These are phyloP conservation scores for Thereva nobilitata DNA, from an alignment of 2,888 invertebrate species.

Conservation along the genomic window DNA sequence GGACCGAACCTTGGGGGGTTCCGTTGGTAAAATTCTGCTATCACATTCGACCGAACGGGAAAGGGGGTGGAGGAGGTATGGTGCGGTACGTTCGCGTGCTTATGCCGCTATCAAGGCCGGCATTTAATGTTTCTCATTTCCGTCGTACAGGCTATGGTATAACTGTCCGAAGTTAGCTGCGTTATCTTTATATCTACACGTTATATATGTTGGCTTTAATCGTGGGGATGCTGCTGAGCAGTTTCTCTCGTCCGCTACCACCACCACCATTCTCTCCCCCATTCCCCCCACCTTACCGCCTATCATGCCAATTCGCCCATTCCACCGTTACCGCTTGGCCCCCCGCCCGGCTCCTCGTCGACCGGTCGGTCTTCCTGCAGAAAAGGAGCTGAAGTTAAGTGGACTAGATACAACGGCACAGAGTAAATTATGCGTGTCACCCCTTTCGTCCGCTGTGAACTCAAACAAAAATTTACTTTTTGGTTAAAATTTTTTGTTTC, in stretches of 20 bases:
- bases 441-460: constrained; percentile 32
- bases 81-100: constrained; percentile 20
- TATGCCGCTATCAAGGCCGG: constrained; percentile 26
- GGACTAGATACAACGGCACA: constrained; percentile 32
- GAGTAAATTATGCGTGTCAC: constrained; percentile 36
- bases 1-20: not conserved
- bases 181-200: constrained; percentile 31
- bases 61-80: constrained; percentile 1
- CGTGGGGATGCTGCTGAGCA: not conserved
- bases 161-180: constrained; percentile 24
- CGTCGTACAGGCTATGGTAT: constrained; percentile 22
- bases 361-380: not conserved
- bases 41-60: not conserved
- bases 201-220: constrained; percentile 28
- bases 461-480: constrained; percentile 35
- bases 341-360: not conserved
- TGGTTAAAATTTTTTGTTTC: constrained; percentile 24
- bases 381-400: constrained; percentile 25
- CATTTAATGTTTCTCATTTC: constrained; percentile 32
- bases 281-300: not conserved
- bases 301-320: too few relatives aligned
- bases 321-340: not conserved
- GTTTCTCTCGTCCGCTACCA: not conserved
- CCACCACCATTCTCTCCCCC: not conserved
- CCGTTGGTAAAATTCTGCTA: constrained; percentile 5